Percentiles rank a stretch among this genome's conserved stretches.
Conservation (phyloP, 2,113 vertebrate species). For the Lasiurus borealis region DNA sequence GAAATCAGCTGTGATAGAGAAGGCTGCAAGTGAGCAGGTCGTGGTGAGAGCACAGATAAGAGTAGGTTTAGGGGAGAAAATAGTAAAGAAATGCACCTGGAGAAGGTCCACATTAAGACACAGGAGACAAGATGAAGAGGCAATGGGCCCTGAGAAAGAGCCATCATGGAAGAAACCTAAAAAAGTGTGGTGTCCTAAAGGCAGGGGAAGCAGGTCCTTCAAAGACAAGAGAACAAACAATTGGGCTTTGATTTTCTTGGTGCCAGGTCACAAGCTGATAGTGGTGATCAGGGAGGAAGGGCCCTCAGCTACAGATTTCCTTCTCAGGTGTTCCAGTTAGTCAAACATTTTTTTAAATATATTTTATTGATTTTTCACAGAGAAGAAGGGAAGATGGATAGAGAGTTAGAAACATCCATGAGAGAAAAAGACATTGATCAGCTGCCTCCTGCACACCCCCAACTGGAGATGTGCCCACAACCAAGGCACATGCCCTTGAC, state of each 20-base stretch:
- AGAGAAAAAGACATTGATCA: too few relatives aligned
- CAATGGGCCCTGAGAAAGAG: background rate
- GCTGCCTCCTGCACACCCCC: too few relatives aligned
- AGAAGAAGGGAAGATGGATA: too few relatives aligned
- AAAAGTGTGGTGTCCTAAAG: fast-evolving
- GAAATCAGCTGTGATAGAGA: background rate
- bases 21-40: too few relatives aligned
- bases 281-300: background rate
- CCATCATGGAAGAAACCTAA: too few relatives aligned
- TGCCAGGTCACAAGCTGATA: background rate
- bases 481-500: too few relatives aligned
- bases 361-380: too few relatives aligned
- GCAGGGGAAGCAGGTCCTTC: fast-evolving
- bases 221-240: background rate
- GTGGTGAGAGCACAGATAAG: background rate
- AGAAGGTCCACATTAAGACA: background rate
- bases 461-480: too few relatives aligned
- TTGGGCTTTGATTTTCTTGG: background rate
- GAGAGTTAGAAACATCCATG: too few relatives aligned
- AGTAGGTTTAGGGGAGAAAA: background rate
- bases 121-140: background rate
- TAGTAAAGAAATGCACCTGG: too few relatives aligned
- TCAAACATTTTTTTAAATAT: background rate
- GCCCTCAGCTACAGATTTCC: fast-evolving
- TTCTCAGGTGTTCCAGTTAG: background rate